Conservation (phyloP, 2,797 vertebrate genomes). For the Vireo griseus region DNA sequence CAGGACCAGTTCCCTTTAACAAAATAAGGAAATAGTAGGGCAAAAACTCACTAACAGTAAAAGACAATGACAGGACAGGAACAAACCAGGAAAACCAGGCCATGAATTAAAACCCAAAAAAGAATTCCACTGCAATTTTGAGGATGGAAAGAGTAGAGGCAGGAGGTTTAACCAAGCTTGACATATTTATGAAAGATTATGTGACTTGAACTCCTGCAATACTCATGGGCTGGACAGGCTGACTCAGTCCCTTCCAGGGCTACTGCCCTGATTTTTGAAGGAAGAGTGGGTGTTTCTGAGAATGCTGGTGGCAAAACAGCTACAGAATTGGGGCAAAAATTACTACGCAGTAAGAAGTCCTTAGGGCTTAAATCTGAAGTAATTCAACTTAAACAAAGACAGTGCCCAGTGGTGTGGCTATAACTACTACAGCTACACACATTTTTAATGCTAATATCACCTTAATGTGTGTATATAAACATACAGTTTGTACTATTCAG, state of each 20-base stretch:
- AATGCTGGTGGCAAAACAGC: background rate
- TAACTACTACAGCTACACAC: background rate
- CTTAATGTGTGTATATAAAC: background rate
- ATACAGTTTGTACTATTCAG: background rate
- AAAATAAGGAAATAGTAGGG: background rate
- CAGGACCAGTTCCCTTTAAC: background rate
- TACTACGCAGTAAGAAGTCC: background rate
- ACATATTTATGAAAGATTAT: background rate
- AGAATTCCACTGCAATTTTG: background rate
- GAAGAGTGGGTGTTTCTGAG: background rate
- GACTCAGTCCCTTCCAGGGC: background rate
- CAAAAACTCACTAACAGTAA: background rate
- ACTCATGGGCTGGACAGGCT: background rate
- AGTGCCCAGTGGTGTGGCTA: background rate
- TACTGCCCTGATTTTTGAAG: background rate
- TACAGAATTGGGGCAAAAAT: background rate
- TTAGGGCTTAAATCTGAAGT: background rate
- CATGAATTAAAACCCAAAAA: background rate
- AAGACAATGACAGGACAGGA: background rate
- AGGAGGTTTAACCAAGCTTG: background rate
- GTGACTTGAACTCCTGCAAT: background rate
- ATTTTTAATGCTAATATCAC: background rate
- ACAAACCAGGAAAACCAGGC: background rate
- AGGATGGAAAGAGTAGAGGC: background rate
- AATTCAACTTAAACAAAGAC: background rate